A percentile compares a stretch with the other conserved stretches of the same genome.
These are phyloP conservation scores for Pyrrhura leucotis DNA, from an alignment of 2,797 vertebrate species.

Conservation along the genomic window DNA sequence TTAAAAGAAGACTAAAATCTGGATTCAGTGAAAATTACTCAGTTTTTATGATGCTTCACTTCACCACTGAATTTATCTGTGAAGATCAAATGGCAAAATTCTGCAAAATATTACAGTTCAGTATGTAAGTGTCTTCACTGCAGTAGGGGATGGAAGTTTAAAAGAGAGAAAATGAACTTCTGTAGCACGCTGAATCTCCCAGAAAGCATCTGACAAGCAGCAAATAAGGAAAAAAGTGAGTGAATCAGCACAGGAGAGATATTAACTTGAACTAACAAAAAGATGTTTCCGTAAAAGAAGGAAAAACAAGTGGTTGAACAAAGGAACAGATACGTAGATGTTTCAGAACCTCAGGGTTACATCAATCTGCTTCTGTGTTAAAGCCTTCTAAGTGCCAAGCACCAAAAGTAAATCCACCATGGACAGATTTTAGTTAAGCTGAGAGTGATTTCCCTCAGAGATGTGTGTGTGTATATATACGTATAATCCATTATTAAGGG, in stretches of 20 bases:
- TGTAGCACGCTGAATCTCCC: constrained; percentile 7
- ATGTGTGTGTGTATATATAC: background rate
- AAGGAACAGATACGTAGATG: background rate
- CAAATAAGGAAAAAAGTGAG: background rate
- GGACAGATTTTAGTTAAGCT: background rate
- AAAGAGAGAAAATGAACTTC: constrained; percentile 17
- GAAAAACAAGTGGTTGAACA: background rate
- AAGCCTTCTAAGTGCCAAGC: background rate
- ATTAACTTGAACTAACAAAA: constrained; percentile 19
- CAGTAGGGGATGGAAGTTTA: background rate
- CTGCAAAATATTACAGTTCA: constrained; percentile 28
- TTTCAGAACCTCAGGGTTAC: background rate
- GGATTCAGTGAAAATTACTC: background rate
- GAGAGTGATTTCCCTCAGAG: background rate
- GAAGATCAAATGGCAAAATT: constrained; percentile 31
- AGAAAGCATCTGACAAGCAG: background rate
- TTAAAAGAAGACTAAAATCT: background rate
- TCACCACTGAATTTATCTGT: background rate
- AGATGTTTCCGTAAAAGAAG: background rate
- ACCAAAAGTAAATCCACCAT: background rate
- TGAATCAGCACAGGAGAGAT: background rate
- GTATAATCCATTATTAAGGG: background rate
- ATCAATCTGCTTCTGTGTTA: background rate
- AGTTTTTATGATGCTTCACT: background rate
- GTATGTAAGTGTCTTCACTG: background rate